These are phyloP conservation scores for Bombus terrestris DNA, from an alignment of 1,140 invertebrate genomes.

Conservation along the genomic window DNA sequence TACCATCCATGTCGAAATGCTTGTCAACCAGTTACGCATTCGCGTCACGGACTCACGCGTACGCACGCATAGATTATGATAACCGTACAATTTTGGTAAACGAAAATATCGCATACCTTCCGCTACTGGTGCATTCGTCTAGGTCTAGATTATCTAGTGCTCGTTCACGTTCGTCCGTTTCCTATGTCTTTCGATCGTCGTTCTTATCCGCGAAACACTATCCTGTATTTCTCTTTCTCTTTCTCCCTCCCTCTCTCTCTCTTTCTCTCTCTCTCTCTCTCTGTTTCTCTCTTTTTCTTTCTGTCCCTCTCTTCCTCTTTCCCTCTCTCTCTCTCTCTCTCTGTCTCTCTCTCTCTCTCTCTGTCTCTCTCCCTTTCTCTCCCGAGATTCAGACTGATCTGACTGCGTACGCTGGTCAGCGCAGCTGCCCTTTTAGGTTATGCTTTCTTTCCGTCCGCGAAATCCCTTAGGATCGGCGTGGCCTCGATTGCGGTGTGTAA, in stretches of 20 bases:
- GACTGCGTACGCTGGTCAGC: not conserved
- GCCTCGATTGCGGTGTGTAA: not conserved
- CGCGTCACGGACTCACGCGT: slow-evolving; percentile 18
- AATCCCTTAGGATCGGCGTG: not conserved
- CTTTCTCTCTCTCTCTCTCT: no score
- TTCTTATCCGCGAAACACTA: no score
- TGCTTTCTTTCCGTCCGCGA: not conserved
- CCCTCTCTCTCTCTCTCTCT: no score
- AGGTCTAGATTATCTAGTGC: not conserved
- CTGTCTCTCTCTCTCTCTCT: not conserved
- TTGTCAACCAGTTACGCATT: slow-evolving; percentile 3
- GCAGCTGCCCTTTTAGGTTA: slow-evolving; percentile 21
- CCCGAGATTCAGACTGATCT: not conserved
- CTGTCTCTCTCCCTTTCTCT: not conserved
- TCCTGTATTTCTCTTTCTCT: no score
- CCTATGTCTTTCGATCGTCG: no score
- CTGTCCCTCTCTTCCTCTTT: no score
- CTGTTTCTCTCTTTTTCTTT: no score
- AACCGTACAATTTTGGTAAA: not conserved
- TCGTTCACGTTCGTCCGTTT: not conserved
- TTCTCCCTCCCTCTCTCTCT: no score
- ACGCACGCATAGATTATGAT: not conserved
- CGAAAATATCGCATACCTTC: not conserved
- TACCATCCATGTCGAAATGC: slow-evolving; percentile 22
- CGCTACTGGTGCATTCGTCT: not conserved